phyloP scores from a whole-genome alignment of 2,113 vertebrate genomes.

The Cyanoderma ruficeps region DNA sequence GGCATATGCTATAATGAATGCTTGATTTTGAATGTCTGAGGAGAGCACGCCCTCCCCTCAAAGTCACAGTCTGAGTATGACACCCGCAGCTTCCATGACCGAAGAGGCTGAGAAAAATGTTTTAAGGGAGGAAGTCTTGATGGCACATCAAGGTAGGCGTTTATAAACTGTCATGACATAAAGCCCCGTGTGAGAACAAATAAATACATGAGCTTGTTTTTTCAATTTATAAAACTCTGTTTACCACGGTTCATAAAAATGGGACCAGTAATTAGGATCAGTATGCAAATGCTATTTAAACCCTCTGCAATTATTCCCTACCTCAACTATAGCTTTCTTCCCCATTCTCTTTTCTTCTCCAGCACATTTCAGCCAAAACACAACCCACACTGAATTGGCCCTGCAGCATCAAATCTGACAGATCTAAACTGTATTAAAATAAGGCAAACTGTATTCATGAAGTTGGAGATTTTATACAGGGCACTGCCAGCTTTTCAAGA shows the following conservation, averaged over 20 bases:
- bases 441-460: neutral
- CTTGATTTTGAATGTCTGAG: neutral
- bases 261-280: constrained; percentile 13
- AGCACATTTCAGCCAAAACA: constrained; percentile 19
- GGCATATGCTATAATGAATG: neutral
- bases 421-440: neutral
- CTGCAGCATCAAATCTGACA: neutral
- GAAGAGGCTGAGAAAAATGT: neutral
- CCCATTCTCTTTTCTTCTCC: neutral
- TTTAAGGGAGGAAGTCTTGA: neutral
- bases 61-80: neutral
- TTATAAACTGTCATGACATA: neutral
- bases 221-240: neutral
- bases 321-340: neutral
- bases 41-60: neutral
- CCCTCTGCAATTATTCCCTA: neutral
- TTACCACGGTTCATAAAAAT: neutral
- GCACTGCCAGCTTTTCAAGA: neutral
- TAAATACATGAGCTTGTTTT: neutral
- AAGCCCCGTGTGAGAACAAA: neutral
- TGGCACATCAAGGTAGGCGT: neutral
- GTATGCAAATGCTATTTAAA: constrained; percentile 28
- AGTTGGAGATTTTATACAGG: neutral
- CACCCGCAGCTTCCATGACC: neutral
- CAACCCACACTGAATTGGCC: neutral